phyloP scores from a whole-genome alignment of 2,888 invertebrate species.

The Plagiodera versicolora region DNA sequence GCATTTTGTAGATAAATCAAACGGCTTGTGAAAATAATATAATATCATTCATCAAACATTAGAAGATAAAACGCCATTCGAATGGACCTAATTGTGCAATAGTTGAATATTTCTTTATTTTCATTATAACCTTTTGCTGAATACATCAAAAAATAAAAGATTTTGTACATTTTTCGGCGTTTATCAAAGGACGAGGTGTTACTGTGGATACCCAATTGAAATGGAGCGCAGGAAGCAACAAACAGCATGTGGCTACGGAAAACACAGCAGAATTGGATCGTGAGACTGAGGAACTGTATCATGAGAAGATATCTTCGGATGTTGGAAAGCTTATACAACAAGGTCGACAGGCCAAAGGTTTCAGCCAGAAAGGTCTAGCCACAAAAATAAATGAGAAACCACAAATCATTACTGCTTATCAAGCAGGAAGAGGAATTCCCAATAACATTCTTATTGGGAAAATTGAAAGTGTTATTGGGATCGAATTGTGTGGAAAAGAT shows the following conservation, averaged over 20 bases:
- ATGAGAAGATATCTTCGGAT: constrained; percentile 84
- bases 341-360: constrained; percentile 87
- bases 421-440: constrained; percentile 96
- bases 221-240: constrained; percentile 96
- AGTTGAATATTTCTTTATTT: no score
- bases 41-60: no score
- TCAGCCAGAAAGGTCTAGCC: constrained; percentile 98
- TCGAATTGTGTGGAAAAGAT: constrained; percentile 95
- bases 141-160: no score
- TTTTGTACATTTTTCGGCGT: no score
- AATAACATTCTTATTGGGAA: constrained; percentile 95
- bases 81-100: no score
- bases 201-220: constrained; percentile 94
- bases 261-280: constrained; percentile 97
- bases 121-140: no score
- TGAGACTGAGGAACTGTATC: constrained; percentile 97
- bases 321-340: constrained; percentile 95
- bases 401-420: constrained; percentile 95
- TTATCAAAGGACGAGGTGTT: constrained; percentile 88
- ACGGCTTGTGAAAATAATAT: background rate
- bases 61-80: no score
- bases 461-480: constrained; percentile 91
- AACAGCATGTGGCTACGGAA: constrained; percentile 94
- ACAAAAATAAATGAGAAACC: constrained; percentile 98
- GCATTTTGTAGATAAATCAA: background rate